Base-by-base conservation (phyloP, 2,888 invertebrate genomes). In the Digitonthophagus gazella region DNA sequence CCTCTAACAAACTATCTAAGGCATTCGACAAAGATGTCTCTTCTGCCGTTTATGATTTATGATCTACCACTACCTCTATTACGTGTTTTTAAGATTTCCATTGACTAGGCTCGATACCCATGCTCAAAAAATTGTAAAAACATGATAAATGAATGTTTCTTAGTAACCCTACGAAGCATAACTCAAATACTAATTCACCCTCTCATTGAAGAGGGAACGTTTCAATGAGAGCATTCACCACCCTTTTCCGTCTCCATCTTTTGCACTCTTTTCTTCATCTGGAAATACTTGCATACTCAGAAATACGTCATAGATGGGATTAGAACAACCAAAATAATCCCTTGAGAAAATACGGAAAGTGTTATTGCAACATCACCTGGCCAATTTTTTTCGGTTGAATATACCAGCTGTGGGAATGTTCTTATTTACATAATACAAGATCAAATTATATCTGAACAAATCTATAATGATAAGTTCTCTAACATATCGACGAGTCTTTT, bases 251-350 rank as follows among this genome's bases (percentile, higher is more conserved):
- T n/a, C n/a, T n/a, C n/a, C n/a, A n/a, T n/a, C n/a, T n/a, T n/a
- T n/a, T n/a, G n/a, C n/a, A n/a, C 28, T 11, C 11, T 11, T 8
- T 44, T 44, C 28, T 44, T 11, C 28, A 44, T 44, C 28, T 11
- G 28, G 28, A 44, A 44, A 44, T 11, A 44, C 28, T 44, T 44
- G 28, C 28, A 44, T 44, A 44, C 28, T 44, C 28, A 6, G 28
- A 6, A 44, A 44, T 44, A 44, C 28, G 28, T 44, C 28, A 44
- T 44, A n/a, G 28, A 11, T 11, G 75, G 78, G 79, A 80, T 80
- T 81, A 80, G 77, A 79, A 77, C n/a, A 44, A 73, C 78, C 73
- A 76, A 75, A 80, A 80, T 80, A 80, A 81, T 80, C 81, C 80
- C 78, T 79, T 80, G 79, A 78, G 81, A 79, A 80, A 81, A 80